These are phyloP conservation scores for Mastigias papua DNA, from an alignment of 30 jellyfish, hydroid and myxozoan genomes.

Conservation along the genomic window DNA sequence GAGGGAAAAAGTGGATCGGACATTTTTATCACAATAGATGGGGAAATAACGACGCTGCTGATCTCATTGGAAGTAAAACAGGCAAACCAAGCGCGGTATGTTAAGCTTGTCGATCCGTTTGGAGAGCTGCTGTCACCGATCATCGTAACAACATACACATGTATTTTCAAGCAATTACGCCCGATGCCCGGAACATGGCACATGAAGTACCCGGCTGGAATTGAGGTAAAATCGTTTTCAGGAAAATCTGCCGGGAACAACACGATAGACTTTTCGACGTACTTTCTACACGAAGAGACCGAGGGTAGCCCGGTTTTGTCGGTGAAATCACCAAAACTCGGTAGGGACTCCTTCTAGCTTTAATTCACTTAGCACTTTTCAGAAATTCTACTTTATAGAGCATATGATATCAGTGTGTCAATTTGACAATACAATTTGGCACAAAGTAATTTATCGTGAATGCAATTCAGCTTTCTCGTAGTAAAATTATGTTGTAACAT, in stretches of 20 bases:
- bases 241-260: slow-evolving; percentile 62
- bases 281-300: slow-evolving; percentile 60
- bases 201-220: slow-evolving; percentile 48
- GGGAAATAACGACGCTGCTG: slow-evolving; percentile 29
- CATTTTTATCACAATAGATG: slow-evolving; percentile 22
- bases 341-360: not conserved
- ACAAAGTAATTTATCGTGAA: too few species aligned
- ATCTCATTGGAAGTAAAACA: slow-evolving; percentile 39
- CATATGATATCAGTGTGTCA: too few species aligned
- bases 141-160: slow-evolving; percentile 11
- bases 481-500: too few species aligned
- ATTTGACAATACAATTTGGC: too few species aligned
- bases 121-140: slow-evolving; percentile 24
- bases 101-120: slow-evolving; percentile 55
- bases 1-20: slow-evolving; percentile 66
- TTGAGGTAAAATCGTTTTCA: slow-evolving; percentile 18
- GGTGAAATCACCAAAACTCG: slow-evolving; percentile 18
- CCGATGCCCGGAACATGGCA: slow-evolving; percentile 73
- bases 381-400: too few species aligned
- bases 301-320: slow-evolving; percentile 41
- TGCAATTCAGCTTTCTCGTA: too few species aligned
- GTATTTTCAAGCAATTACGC: slow-evolving; percentile 20
- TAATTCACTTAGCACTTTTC: not conserved
- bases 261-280: slow-evolving; percentile 39
- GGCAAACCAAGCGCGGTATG: slow-evolving; percentile 32